Conservation (phyloP, 2,888 invertebrate genomes). For the Diogma glabrata region DNA sequence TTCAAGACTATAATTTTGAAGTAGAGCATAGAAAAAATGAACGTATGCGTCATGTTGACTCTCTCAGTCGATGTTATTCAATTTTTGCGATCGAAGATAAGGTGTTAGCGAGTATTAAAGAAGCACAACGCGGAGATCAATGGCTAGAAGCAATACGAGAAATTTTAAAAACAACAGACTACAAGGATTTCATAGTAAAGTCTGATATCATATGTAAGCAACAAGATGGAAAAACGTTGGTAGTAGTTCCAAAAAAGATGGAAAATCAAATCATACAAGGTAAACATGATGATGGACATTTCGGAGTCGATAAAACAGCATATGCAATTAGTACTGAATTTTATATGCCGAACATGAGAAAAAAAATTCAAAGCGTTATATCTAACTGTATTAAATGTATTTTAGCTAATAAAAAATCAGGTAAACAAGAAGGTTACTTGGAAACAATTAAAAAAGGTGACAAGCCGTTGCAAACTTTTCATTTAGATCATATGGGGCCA, state of each 20-base stretch:
- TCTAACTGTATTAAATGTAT: too few species aligned
- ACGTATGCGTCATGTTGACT: neutral
- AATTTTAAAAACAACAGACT: neutral
- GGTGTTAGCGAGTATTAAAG: neutral
- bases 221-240: too few species aligned
- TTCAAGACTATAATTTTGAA: neutral
- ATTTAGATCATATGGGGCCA: neutral
- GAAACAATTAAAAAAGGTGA: neutral
- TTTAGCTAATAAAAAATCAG: neutral
- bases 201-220: too few species aligned
- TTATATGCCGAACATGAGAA: too few species aligned
- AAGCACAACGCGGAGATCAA: neutral
- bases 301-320: too few species aligned
- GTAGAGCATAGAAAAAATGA: neutral
- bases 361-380: too few species aligned
- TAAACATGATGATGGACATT: too few species aligned
- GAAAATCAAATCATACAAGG: too few species aligned
- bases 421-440: neutral
- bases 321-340: too few species aligned
- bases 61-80: neutral
- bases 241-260: too few species aligned
- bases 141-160: neutral
- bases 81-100: neutral
- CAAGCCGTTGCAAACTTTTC: neutral
- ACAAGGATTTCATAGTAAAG: too few species aligned